Evolutionary conservation across 37 sponge, comb jelly and placozoan genomes (phyloP).

Genomic region (Oscarella lobularis): DNA sequence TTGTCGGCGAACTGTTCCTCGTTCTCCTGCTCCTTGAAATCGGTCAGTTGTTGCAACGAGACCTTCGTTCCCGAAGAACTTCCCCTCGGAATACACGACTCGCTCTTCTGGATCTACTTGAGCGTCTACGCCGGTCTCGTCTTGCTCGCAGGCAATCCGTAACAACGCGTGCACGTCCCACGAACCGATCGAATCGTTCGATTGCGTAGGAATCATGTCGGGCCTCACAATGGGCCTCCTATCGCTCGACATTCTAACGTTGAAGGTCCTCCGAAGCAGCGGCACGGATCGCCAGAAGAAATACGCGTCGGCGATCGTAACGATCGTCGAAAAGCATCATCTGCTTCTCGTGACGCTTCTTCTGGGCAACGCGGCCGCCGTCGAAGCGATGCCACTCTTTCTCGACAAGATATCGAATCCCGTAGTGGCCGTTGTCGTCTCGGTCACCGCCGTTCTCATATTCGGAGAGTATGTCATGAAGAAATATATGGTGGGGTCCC

Average conservation of each 20-base stretch:
- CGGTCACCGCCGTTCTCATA: slow-evolving; percentile 65
- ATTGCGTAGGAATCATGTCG: slow-evolving; percentile 54
- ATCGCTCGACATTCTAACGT: slow-evolving; percentile 53
- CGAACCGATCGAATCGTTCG: too few relatives aligned
- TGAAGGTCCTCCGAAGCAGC: slow-evolving; percentile 50
- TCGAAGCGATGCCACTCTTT: slow-evolving; percentile 73
- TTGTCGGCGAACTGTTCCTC: too few relatives aligned
- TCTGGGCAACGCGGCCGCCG: slow-evolving; percentile 65
- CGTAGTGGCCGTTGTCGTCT: slow-evolving; percentile 61
- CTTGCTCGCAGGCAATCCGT: slow-evolving; percentile 48
- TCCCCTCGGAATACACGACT: background rate
- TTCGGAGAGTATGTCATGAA: slow-evolving; percentile 66
- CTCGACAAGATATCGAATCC: slow-evolving; percentile 56
- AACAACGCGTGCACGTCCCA: background rate
- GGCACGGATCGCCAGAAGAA: slow-evolving; percentile 43
- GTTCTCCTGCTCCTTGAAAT: too few relatives aligned
- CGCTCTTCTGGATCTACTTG: slow-evolving; percentile 51
- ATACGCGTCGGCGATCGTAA: slow-evolving; percentile 44
- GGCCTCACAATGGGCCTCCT: slow-evolving; percentile 82
- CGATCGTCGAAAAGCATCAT: slow-evolving; percentile 46
- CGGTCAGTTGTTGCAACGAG: too few relatives aligned
- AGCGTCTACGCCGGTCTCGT: slow-evolving; percentile 34
- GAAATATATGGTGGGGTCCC: too few relatives aligned
- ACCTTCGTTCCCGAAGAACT: too few relatives aligned
- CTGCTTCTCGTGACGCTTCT: slow-evolving; percentile 64